phyloP scores from a whole-genome alignment of 1,140 invertebrate genomes.

The Orius laevigatus region DNA sequence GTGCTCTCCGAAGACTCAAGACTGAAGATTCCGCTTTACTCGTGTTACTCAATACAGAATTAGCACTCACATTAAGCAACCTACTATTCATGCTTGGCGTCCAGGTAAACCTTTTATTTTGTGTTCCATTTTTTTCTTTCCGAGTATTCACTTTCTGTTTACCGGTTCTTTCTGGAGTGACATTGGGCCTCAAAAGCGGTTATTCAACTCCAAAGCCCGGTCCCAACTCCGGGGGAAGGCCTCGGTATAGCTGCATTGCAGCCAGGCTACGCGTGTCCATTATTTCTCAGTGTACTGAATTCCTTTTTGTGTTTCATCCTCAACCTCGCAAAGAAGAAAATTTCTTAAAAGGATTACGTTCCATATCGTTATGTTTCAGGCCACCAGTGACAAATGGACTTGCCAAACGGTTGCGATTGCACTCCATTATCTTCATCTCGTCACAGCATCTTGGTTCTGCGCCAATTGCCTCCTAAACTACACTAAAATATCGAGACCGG shows the following conservation, averaged over 20 bases:
- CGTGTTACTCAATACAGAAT: slow-evolving; percentile 22
- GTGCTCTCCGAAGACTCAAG: slow-evolving; percentile 18
- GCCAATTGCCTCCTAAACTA: slow-evolving; percentile 30
- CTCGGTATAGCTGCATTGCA: too few relatives aligned
- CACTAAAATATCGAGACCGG: slow-evolving; percentile 25
- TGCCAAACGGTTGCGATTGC: slow-evolving; percentile 45
- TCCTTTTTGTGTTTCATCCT: too few relatives aligned
- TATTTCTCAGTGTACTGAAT: too few relatives aligned
- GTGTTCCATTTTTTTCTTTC: background rate
- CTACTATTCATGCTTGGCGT: slow-evolving; percentile 32
- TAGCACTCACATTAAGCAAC: slow-evolving; percentile 21
- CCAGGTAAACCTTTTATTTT: slow-evolving; percentile 25
- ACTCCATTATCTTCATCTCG: slow-evolving; percentile 48
- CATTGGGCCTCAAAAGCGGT: too few relatives aligned
- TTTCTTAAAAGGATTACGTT: too few relatives aligned
- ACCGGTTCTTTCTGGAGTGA: too few relatives aligned
- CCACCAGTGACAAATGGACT: slow-evolving; percentile 30
- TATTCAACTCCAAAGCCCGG: too few relatives aligned
- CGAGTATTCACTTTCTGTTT: too few relatives aligned
- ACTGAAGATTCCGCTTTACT: slow-evolving; percentile 19
- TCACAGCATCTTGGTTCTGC: slow-evolving; percentile 47
- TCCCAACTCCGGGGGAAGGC: too few relatives aligned
- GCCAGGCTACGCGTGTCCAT: too few relatives aligned
- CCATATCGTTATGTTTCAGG: slow-evolving; percentile 26
- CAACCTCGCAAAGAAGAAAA: too few relatives aligned